These are phyloP conservation scores for Ctenodactylus gundi DNA, from an alignment of 2,113 vertebrate genomes.

Conservation along the genomic window DNA sequence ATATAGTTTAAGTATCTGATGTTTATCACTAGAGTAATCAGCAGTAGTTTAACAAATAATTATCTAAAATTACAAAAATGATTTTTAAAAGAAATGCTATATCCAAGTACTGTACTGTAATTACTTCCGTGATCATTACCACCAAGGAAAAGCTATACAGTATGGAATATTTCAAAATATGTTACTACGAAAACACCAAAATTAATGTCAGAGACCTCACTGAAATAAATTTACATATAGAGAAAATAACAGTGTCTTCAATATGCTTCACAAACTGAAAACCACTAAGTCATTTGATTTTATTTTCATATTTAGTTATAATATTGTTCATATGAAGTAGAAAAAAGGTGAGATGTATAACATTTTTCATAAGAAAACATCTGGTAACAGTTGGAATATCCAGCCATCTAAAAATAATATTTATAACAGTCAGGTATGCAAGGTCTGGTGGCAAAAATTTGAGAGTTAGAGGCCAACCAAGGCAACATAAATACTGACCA, in stretches of 20 bases:
- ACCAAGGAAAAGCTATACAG: background rate
- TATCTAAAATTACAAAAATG: background rate
- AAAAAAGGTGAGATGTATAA: constrained; percentile 20
- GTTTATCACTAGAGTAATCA: background rate
- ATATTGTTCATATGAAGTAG: background rate
- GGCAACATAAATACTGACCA: background rate
- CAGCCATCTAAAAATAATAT: background rate
- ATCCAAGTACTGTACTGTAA: background rate
- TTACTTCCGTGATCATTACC: background rate
- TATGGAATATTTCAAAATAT: background rate
- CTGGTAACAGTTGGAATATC: background rate
- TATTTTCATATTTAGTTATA: background rate
- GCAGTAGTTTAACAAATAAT: background rate
- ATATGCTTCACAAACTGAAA: background rate
- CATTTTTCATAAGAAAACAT: background rate
- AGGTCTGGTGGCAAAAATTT: background rate
- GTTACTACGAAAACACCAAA: background rate
- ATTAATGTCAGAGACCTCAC: background rate
- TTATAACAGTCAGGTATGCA: background rate
- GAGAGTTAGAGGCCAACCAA: background rate
- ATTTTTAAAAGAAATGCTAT: background rate
- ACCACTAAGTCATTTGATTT: background rate
- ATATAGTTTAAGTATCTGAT: background rate
- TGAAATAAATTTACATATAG: background rate
- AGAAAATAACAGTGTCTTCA: background rate